These are phyloP conservation scores for Idaea aversata DNA, from an alignment of 2,888 invertebrate genomes.

Conservation along the genomic window DNA sequence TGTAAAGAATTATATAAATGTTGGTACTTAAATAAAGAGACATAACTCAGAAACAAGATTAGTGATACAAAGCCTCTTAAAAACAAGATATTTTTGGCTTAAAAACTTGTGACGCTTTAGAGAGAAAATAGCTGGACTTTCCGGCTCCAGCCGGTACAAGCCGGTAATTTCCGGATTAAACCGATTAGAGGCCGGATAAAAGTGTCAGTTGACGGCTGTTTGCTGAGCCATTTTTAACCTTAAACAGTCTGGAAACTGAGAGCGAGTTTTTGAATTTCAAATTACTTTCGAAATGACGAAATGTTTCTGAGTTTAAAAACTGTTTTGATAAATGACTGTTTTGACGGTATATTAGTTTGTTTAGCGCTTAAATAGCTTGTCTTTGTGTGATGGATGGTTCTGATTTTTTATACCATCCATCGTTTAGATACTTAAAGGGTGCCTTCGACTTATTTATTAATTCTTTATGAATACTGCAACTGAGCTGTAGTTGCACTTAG, in stretches of 20 bases:
- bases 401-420: too few species aligned
- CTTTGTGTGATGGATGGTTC: not conserved
- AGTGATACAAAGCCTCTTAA: not conserved
- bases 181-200: constrained; percentile 1
- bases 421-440: too few species aligned
- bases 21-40: not conserved
- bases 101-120: not conserved
- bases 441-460: too few species aligned
- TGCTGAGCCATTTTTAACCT: not conserved
- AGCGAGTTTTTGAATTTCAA: not conserved
- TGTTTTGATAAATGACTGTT: not conserved
- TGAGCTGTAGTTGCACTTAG: too few species aligned
- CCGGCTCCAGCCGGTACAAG: not conserved
- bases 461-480: too few species aligned
- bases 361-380: not conserved
- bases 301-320: not conserved
- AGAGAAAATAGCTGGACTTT: not conserved
- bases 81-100: not conserved
- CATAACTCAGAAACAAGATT: not conserved
- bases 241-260: not conserved
- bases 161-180: not conserved
- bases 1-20: not conserved
- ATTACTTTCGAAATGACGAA: not conserved
- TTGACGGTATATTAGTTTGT: not conserved
- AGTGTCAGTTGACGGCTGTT: not conserved